Evolutionary conservation across 2,113 vertebrate species (phyloP), one percentile per base, ranked within the genome.

Genomic region (Daubentonia madagascariensis): DNA sequence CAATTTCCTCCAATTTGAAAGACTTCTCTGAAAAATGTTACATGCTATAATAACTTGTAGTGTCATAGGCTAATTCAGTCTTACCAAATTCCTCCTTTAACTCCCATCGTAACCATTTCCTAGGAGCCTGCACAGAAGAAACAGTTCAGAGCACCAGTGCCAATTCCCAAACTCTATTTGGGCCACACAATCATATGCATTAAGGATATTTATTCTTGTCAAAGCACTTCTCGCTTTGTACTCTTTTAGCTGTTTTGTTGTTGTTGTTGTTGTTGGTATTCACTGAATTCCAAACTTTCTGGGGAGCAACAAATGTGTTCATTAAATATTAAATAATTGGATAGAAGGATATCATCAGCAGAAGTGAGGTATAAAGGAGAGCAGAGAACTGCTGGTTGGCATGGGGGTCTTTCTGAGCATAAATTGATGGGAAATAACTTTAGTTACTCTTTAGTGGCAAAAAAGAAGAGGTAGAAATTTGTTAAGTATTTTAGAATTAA

Each of bases 131-230:
- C 13, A 52, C 2, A 20, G 32, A 18, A 9, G 23, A 28, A 45
- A 9, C 5, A 14, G 11, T 54, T 78, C 4, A 6, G 1, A 20
- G 17, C 8, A 23, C 3, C 6, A 2, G 8, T 3, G 1, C 28
- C 30, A 2, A 86, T 22, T 13, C 12, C 6, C 30, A 25, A 50
- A 22, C 11, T 16, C 0, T 8, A 13, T 5, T 67, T 8, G 68
- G 13, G n/a, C 10, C 6, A 1, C 35, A 40, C 3, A 32, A 14
- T 57, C 16, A 35, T 50, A 91, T 92, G 11, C 7, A 40, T 48
- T 63, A 65, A 8, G 17, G 35, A 35, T 32, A 18, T 18, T 52
- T 78, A n/a, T 54, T 83, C 13, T 48, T 61, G 6, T 54, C n/a
- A 30, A 80, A 73, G 40, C 22, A n/a, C 13, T 37, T 85, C 22